phyloP scores from a whole-genome alignment of 1,140 invertebrate genomes.

The Drosophila orosa region DNA sequence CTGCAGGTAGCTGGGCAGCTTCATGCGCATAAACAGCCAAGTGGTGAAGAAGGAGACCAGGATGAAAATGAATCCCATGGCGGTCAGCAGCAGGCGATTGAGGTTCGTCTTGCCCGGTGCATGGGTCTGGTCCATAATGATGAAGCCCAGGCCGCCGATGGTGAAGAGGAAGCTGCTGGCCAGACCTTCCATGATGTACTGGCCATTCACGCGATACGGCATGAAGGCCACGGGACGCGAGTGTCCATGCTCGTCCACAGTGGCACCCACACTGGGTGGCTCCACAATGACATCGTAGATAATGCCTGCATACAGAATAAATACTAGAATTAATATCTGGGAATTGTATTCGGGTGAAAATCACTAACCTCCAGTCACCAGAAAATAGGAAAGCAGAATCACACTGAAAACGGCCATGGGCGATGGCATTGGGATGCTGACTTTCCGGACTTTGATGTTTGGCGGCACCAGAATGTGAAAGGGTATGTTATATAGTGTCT shows the following conservation, averaged over 20 bases:
- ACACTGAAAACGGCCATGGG: conserved; percentile 96
- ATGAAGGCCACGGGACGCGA: conserved; percentile 98
- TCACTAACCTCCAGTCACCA: conserved; percentile 96
- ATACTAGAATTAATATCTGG: not conserved
- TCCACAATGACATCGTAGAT: conserved; percentile 99
- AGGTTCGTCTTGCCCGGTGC: conserved; percentile 95
- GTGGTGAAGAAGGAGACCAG: conserved; percentile 97
- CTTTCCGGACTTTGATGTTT: conserved; percentile 95
- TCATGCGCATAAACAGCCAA: conserved; percentile 99
- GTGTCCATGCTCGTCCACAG: conserved; percentile 98
- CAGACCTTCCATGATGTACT: conserved; percentile 99
- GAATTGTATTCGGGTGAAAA: fast-evolving
- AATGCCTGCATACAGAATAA: conserved; percentile 89
- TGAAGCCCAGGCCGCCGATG: conserved; percentile 97
- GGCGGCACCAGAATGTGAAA: conserved; percentile 95
- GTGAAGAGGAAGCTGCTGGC: conserved; percentile 98
- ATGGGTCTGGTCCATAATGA: conserved; percentile 97
- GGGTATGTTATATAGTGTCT: conserved; percentile 91
- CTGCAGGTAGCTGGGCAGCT: conserved; percentile 93
- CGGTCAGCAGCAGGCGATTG: conserved; percentile 95
- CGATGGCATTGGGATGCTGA: conserved; percentile 90
- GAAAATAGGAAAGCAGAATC: conserved; percentile 97
- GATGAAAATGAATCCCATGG: conserved; percentile 96
- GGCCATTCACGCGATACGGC: conserved; percentile 98
- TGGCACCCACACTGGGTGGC: conserved; percentile 98